Conservation (phyloP, 2,888 invertebrate genomes). For the Nemotelus pantherinus region DNA sequence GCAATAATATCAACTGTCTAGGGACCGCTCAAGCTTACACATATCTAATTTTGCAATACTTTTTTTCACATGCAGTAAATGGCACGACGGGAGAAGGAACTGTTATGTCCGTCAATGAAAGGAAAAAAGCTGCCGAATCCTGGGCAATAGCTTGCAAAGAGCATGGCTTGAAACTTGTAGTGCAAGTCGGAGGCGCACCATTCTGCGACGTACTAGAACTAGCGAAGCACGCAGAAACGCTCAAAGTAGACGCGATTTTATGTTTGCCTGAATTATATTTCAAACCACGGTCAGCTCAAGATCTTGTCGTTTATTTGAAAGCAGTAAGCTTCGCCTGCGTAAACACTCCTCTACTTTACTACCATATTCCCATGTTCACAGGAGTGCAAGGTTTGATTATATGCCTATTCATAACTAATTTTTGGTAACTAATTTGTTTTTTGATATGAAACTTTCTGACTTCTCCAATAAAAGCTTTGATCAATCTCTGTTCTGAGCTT, state of each 20-base stretch:
- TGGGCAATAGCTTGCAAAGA: conserved; percentile 71
- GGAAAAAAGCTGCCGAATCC: conserved; percentile 73
- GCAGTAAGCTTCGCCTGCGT: conserved; percentile 76
- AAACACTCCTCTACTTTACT: conserved; percentile 81
- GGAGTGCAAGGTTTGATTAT: conserved; percentile 7
- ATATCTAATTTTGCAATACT: too few relatives aligned
- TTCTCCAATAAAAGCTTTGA: too few relatives aligned
- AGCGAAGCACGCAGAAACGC: conserved; percentile 74
- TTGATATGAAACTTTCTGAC: too few relatives aligned
- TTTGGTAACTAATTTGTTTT: too few relatives aligned
- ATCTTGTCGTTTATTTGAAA: conserved; percentile 74
- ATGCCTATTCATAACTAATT: too few relatives aligned
- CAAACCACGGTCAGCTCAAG: conserved; percentile 71
- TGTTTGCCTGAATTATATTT: conserved; percentile 82
- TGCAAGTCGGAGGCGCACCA: conserved; percentile 78
- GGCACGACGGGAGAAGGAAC: conserved; percentile 84
- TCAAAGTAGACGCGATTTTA: conserved; percentile 74
- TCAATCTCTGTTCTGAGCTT: too few relatives aligned
- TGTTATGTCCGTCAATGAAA: conserved; percentile 72
- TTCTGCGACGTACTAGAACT: conserved; percentile 75
- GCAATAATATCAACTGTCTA: too few relatives aligned
- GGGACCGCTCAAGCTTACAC: too few relatives aligned
- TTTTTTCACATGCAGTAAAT: conserved; percentile 69
- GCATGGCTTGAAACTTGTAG: conserved; percentile 72
- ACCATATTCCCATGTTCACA: conserved; percentile 81